Base-by-base conservation (phyloP, 2,888 invertebrate species). In the Sclerodermus sp. region DNA sequence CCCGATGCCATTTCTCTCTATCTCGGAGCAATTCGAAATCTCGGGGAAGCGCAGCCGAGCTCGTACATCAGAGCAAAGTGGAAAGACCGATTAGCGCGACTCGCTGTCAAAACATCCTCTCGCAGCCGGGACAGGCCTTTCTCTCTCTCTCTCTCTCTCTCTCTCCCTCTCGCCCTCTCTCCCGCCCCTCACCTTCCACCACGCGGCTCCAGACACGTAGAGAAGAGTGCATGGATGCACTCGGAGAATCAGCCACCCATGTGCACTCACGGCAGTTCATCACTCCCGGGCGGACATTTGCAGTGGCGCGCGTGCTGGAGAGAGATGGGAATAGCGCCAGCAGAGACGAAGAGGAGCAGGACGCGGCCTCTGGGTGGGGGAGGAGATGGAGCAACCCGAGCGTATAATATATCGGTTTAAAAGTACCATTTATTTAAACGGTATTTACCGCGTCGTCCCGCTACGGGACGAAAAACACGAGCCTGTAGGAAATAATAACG, bases 401-500 rank as follows among this genome's bases (percentile, higher is more conserved):
- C 59, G 64, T 65, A 71, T 75, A 72, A 75, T 73, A 73, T 75
- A 73, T 77, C 68, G 73, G 72, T 67, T 69, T 68, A 73, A 72
- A 70, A 74, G 75, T 73, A 66, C 71, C 74, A 75, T 77, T 77
- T 76, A 74, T 77, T 76, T 71, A 69, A 66, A 68, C 66, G 62
- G 65, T 64, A 62, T 62, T 70, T 66, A 62, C 23, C 23, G 23
- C 63, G 61, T 57, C 58, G 63, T 58, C 63, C 64, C 64, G 61
- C 61, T 64, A 61, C 65, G 62, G 67, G 60, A 73, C 68, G 66
- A 70, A 73, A 73, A 73, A 69, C 65, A 67, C 62, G 55, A 4
- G 56, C 55, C 61, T 57, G 47, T 55, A 62, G 64, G 64, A 73
- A 73, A 73, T 74, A 73, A 74, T 74, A 73, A 74, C 67, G 67